Percentiles rank a stretch among this genome's conserved stretches.
Conservation (phyloP, 2,888 invertebrate species). For the Dynastes grantii region DNA sequence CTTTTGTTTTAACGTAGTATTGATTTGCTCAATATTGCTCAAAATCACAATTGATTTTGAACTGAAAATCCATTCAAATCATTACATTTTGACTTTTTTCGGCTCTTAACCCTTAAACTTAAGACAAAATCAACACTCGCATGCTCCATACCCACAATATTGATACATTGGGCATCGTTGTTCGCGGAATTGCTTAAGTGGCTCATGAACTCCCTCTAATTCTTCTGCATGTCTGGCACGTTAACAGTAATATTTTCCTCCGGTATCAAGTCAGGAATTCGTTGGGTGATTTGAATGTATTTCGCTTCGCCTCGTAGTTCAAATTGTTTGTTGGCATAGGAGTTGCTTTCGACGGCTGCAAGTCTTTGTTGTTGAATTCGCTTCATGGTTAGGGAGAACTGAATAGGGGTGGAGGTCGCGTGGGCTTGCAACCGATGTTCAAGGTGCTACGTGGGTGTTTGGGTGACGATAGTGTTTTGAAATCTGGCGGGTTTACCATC, state of each 20-base stretch:
- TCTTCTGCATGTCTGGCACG: too few species aligned
- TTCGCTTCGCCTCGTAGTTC: constrained; percentile 53
- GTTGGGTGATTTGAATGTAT: background rate
- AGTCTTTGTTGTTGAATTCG: constrained; percentile 59
- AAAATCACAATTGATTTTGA: too few species aligned
- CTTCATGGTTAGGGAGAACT: constrained; percentile 70
- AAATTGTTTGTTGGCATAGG: constrained; percentile 71
- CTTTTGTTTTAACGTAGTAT: too few species aligned
- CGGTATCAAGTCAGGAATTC: too few species aligned
- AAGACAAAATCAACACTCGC: constrained; percentile 51
- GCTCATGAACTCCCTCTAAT: too few species aligned
- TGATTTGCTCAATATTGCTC: too few species aligned
- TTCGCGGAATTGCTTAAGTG: constrained; percentile 49
- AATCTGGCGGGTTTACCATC: constrained; percentile 66
- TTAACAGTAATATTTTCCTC: too few species aligned
- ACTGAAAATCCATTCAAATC: too few species aligned
- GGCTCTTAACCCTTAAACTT: too few species aligned
- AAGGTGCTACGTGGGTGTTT: constrained; percentile 70
- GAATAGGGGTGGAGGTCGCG: constrained; percentile 75
- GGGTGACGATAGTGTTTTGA: constrained; percentile 77
- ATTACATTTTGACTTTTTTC: too few species aligned
- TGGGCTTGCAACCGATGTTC: constrained; percentile 74
- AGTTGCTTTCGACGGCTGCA: constrained; percentile 69
- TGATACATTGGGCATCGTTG: constrained; percentile 56
- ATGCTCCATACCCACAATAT: constrained; percentile 65